Evolutionary conservation across 2,797 vertebrate species (phyloP).

Genomic region (Siniperca undulata): DNA sequence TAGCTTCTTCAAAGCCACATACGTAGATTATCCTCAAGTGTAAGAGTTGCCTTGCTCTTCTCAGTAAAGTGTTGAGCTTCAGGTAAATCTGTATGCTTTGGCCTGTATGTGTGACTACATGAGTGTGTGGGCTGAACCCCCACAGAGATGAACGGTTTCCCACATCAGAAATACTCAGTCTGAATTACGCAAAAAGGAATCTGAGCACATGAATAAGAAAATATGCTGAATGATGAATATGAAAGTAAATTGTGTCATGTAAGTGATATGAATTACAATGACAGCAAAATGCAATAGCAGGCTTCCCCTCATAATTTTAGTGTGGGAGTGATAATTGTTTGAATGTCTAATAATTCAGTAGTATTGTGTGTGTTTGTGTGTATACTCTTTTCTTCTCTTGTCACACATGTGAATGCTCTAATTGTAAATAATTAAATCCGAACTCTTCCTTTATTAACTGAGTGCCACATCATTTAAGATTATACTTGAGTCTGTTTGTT

Average conservation of each 20-base stretch:
- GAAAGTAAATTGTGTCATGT: constrained; percentile 7
- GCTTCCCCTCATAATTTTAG: constrained; percentile 4
- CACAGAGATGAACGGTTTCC: constrained; percentile 36
- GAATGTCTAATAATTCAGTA: constrained; percentile 21
- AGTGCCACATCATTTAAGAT: constrained; percentile 27
- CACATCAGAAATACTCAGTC: constrained; percentile 43
- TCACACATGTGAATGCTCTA: constrained; percentile 1
- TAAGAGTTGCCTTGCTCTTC: constrained; percentile 11
- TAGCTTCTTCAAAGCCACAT: constrained; percentile 20
- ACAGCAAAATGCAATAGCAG: constrained; percentile 15
- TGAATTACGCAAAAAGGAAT: constrained; percentile 51
- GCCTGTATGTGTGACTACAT: constrained; percentile 16
- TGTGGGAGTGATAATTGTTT: constrained; percentile 24
- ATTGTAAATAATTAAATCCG: constrained; percentile 57
- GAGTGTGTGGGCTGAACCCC: constrained; percentile 39
- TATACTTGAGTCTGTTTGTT: constrained; percentile 31
- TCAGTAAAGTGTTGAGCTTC: constrained; percentile 15
- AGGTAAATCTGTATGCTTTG: constrained; percentile 33
- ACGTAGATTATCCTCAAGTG: constrained; percentile 8
- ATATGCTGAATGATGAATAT: constrained; percentile 34
- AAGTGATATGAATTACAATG: constrained; percentile 33
- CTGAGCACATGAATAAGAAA: constrained; percentile 33
- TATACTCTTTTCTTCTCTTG: constrained; percentile 9
- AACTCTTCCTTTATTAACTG: constrained; percentile 51
- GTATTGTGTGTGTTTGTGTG: constrained; percentile 6